Percentiles rank a stretch among this genome's conserved stretches.
phyloP scores from a whole-genome alignment of 2,888 invertebrate species.

The Coenonympha glycerion region DNA sequence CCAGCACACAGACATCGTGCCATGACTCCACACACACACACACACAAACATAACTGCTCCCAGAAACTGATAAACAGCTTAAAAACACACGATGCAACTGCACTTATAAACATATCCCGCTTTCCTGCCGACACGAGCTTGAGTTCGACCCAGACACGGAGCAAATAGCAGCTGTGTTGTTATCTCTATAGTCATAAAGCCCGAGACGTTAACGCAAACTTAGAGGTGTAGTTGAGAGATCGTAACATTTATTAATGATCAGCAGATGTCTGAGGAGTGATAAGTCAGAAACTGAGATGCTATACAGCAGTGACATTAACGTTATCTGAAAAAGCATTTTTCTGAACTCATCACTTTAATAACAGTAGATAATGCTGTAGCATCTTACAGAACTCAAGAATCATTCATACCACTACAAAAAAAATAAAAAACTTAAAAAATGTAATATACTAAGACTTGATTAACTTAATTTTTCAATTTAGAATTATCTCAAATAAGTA shows the following conservation, averaged over 20 bases:
- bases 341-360: not conserved
- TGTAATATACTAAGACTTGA: too few species aligned
- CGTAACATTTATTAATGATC: not conserved
- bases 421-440: too few species aligned
- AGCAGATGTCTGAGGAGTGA: not conserved
- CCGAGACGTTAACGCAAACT: slow-evolving; percentile 8
- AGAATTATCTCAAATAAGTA: too few species aligned
- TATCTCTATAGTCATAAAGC: slow-evolving; percentile 23
- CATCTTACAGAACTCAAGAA: too few species aligned
- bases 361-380: too few species aligned
- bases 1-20: slow-evolving; percentile 25
- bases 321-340: not conserved
- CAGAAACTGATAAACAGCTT: slow-evolving; percentile 66
- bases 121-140: slow-evolving; percentile 25
- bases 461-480: too few species aligned
- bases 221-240: not conserved
- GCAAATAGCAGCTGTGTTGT: slow-evolving; percentile 26
- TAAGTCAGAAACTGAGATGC: not conserved
- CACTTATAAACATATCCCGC: slow-evolving; percentile 46
- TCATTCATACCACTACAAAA: too few species aligned
- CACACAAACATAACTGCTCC: slow-evolving; percentile 43
- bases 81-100: slow-evolving; percentile 66
- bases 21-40: slow-evolving; percentile 35
- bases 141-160: slow-evolving; percentile 16
- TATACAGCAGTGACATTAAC: not conserved